Evolutionary conservation across 2,797 vertebrate species (phyloP).

Genomic region (Sebastes elongatus): DNA sequence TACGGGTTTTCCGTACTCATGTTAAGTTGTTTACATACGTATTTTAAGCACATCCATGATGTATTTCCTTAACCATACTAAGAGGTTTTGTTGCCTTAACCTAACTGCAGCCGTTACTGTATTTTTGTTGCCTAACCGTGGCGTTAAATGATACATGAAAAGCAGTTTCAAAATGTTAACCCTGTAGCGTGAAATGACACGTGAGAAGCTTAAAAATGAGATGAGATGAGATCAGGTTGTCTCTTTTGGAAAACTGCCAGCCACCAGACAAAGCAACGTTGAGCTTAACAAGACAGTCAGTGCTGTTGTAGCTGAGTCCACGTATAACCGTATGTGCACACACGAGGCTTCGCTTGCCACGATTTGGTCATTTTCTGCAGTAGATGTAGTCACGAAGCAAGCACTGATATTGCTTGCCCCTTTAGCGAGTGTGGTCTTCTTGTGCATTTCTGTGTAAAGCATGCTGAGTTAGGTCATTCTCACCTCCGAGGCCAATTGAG

Average conservation of each 20-base stretch:
- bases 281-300: background rate
- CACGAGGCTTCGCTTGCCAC: background rate
- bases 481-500: background rate
- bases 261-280: background rate
- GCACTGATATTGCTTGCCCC: background rate
- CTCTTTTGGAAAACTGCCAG: background rate
- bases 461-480: background rate
- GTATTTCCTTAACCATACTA: background rate
- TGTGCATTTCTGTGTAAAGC: background rate
- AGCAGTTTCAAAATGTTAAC: too few species aligned
- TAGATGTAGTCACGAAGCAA: background rate
- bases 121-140: background rate
- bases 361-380: background rate
- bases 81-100: accelerated
- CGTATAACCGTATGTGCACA: background rate
- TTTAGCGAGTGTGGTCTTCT: background rate
- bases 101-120: background rate
- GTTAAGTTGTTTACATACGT: background rate
- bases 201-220: background rate
- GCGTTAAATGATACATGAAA: background rate
- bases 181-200: background rate
- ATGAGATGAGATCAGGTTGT: too few species aligned
- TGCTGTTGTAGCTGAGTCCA: background rate
- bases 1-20: background rate
- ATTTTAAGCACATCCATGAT: background rate